Evolutionary conservation across 2,888 invertebrate genomes (phyloP), one percentile per base, ranked within the genome.

Genomic region (Drosophila paucipuncta): DNA sequence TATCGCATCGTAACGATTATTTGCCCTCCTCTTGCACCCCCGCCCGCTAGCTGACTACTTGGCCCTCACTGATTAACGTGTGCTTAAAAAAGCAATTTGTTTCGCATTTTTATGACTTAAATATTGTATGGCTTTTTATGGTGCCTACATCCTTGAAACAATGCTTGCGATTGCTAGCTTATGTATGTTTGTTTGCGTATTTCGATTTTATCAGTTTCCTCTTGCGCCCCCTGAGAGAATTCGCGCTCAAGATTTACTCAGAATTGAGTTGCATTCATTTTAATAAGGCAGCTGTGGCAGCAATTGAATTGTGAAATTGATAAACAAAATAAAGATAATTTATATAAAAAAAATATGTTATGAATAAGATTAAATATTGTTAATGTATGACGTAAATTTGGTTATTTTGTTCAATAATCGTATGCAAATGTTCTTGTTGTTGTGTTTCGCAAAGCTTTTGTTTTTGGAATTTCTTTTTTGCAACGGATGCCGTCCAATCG

Each of bases 61-160:
- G 16, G 37, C 28, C 57, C 25, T 57, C 59, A 68, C 76, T 85
- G 88, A 84, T 88, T 84, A 85, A 80, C 70, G 82, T 82, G 60
- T 53, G 85, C 78, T 81, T 81, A 76, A 83, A 85, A 85, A 88
- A 77, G 70, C 83, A 78, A 81, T 83, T 85, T 85, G 69, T 59
- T 83, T 68, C 69, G 65, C 68, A 64, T 83, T 83, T 89, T 85
- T 84, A 89, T 82, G 77, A 76, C 80, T 81, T 54, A 80, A 87
- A 83, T 83, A 86, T 86, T 81, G 78, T 76, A 78, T 76, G 62
- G 70, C 70, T 73, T 86, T 85, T 85, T 86, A 85, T 89, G 76
- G 65, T 71, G 71, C 62, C 73, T 70, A 73, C 76, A 84, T 85
- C 85, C 85, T 89, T 85, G 85, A 78, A 65, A 59, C 64, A 81